Conservation (phyloP, 2,113 vertebrate species). For the Neolamprologus toae region DNA sequence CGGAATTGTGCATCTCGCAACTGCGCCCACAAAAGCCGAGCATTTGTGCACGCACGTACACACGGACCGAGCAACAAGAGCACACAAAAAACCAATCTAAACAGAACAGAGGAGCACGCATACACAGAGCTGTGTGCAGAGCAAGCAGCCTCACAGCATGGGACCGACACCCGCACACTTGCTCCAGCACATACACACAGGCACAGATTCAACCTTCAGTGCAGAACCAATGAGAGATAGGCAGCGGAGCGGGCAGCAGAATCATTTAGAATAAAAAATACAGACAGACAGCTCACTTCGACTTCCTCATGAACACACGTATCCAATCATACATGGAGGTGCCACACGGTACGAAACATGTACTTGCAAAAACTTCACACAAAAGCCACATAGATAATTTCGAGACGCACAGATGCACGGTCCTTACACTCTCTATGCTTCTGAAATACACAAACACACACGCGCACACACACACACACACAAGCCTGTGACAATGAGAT, state of each 20-base stretch:
- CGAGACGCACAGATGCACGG: not conserved
- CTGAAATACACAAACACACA: not conserved
- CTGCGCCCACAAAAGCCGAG: not conserved
- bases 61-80: constrained; percentile 1
- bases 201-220: constrained; percentile 41
- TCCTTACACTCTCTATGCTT: not conserved
- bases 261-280: constrained; percentile 39
- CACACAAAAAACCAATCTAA: constrained; percentile 49
- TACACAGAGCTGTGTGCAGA: constrained; percentile 48
- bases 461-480: not conserved
- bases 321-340: not conserved
- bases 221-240: constrained; percentile 36
- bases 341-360: not conserved
- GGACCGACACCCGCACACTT: constrained; percentile 5
- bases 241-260: constrained; percentile 9
- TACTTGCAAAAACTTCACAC: not conserved
- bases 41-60: not conserved
- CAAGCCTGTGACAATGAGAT: not conserved
- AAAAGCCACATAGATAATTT: not conserved
- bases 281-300: constrained; percentile 21
- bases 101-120: constrained; percentile 47
- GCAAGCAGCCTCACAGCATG: constrained; percentile 43
- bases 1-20: not conserved
- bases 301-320: not conserved
- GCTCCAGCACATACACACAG: not conserved